Conservation (phyloP, 2,888 invertebrate species). For the Lithosia quadra region DNA sequence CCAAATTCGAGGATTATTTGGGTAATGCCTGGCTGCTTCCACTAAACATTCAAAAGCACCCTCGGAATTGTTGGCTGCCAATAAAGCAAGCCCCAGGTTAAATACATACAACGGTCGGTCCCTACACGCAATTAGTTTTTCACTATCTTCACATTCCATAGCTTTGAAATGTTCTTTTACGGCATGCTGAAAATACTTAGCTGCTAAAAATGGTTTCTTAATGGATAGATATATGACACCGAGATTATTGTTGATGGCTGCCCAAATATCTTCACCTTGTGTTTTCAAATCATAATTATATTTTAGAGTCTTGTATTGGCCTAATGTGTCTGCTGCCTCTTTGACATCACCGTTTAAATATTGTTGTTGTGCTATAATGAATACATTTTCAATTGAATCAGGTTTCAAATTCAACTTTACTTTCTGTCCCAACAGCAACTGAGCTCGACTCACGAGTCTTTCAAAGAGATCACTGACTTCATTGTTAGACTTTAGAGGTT, state of each 20-base stretch:
- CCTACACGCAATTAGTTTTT: slow-evolving; percentile 74
- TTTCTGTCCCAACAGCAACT: slow-evolving; percentile 72
- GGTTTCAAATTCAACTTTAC: slow-evolving; percentile 68
- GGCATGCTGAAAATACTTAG: slow-evolving; percentile 93
- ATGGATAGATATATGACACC: slow-evolving; percentile 93
- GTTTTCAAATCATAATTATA: slow-evolving; percentile 75
- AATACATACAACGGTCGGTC: slow-evolving; percentile 90
- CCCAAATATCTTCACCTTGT: slow-evolving; percentile 84
- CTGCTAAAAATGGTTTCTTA: slow-evolving; percentile 93
- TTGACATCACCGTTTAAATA: slow-evolving; percentile 79
- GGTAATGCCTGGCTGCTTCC: slow-evolving; percentile 94
- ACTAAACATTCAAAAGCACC: slow-evolving; percentile 97
- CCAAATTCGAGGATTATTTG: slow-evolving; percentile 96
- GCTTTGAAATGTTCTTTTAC: slow-evolving; percentile 89
- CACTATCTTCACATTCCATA: slow-evolving; percentile 78
- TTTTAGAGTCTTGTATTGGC: slow-evolving; percentile 73
- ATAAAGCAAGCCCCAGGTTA: slow-evolving; percentile 94
- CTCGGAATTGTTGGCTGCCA: slow-evolving; percentile 92
- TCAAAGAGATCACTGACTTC: slow-evolving; percentile 74
- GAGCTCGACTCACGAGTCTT: slow-evolving; percentile 76
- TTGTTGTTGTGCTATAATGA: slow-evolving; percentile 80
- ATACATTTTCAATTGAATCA: slow-evolving; percentile 80
- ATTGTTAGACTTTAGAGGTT: slow-evolving; percentile 68
- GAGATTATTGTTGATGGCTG: slow-evolving; percentile 92
- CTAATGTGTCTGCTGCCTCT: slow-evolving; percentile 75